These are phyloP conservation scores for Colinus virginianus DNA, from an alignment of 2,113 vertebrate genomes.

Conservation along the genomic window DNA sequence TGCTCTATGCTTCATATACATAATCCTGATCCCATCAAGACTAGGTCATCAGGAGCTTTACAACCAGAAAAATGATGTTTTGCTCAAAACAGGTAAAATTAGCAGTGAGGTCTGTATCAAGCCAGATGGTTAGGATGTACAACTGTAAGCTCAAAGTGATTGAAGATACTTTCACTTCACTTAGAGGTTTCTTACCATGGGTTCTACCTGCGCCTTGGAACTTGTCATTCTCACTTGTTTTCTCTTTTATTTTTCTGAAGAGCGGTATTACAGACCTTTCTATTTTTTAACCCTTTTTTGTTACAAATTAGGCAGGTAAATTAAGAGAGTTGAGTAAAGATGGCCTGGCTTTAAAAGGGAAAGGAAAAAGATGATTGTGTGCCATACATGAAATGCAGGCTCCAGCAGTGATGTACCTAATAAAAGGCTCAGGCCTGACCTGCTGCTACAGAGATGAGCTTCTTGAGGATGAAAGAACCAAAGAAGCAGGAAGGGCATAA, in stretches of 20 bases:
- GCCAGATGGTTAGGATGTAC: slow-evolving; percentile 82
- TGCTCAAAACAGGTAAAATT: slow-evolving; percentile 30
- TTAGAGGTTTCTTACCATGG: not conserved
- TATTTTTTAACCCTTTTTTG: not conserved
- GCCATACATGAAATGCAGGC: not conserved
- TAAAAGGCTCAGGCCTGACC: slow-evolving; percentile 2
- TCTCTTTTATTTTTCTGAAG: not conserved
- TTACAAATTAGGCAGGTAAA: not conserved
- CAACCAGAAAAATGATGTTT: slow-evolving; percentile 13
- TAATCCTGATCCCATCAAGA: not conserved
- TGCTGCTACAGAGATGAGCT: slow-evolving; percentile 11
- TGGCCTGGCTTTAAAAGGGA: not conserved
- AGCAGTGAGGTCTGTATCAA: slow-evolving; percentile 75
- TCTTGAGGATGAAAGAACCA: slow-evolving; percentile 10
- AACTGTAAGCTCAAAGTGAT: slow-evolving; percentile 48
- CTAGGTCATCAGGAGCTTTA: not conserved
- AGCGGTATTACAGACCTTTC: not conserved
- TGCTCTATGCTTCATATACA: too few species aligned
- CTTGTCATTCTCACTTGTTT: not conserved
- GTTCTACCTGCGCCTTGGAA: not conserved
- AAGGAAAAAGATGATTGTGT: not conserved
- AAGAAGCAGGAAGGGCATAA: not conserved
- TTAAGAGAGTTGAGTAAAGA: not conserved
- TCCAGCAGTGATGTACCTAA: not conserved
- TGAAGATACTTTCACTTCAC: not conserved